Conservation (phyloP, 2,797 vertebrate species). For the Gambelia wislizenii region DNA sequence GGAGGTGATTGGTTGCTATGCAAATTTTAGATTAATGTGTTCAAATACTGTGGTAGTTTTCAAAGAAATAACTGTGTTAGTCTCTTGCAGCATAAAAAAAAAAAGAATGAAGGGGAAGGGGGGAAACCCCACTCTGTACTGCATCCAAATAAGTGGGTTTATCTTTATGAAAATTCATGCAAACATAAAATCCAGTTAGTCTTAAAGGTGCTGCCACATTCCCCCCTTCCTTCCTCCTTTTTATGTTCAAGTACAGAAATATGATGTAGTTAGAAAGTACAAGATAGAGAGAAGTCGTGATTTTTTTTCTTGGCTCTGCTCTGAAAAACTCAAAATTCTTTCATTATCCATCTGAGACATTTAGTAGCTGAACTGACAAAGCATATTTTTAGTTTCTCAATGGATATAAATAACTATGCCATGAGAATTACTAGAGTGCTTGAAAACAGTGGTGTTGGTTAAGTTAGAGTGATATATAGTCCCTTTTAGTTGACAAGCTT, state of each 20-base stretch:
- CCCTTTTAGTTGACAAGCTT: neutral
- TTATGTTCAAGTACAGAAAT: neutral
- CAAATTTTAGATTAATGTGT: conserved; percentile 9
- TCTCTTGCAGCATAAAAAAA: too few species aligned
- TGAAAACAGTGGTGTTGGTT: conserved; percentile 24
- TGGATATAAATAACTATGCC: conserved; percentile 10
- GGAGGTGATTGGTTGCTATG: neutral
- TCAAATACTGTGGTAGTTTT: neutral
- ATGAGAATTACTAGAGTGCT: conserved; percentile 22
- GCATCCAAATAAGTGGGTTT: too few species aligned
- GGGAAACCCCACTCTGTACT: too few species aligned
- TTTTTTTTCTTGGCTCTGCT: rapidly evolving
- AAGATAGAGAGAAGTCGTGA: neutral
- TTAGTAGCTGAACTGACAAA: conserved; percentile 11
- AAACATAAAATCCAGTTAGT: too few species aligned
- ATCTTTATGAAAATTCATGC: too few species aligned
- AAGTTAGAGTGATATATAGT: conserved; percentile 31
- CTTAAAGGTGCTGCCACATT: too few species aligned
- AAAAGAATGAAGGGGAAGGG: too few species aligned
- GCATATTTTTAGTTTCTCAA: conserved; percentile 17
- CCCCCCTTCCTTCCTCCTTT: too few species aligned
- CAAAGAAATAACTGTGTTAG: too few species aligned
- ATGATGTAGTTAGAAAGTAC: neutral
- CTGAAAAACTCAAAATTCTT: neutral
- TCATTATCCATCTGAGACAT: neutral